These are phyloP conservation scores for Lordiphosa fenestrarum DNA, from an alignment of 2,888 invertebrate species.

Conservation along the genomic window DNA sequence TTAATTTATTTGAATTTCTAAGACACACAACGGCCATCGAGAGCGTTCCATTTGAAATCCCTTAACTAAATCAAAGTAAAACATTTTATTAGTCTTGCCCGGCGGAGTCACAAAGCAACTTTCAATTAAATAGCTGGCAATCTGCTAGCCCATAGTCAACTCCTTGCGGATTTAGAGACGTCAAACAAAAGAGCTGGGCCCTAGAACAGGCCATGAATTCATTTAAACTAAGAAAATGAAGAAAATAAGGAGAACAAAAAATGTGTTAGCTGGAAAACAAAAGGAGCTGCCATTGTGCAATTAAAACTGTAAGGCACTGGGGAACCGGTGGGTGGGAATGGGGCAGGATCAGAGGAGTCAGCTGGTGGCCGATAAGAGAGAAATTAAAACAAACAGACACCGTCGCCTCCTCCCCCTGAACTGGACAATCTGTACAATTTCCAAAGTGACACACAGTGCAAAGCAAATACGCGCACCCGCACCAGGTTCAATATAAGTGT, in stretches of 20 bases:
- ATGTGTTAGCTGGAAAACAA: constrained; percentile 63
- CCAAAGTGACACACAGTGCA: constrained; percentile 62
- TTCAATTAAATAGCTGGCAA: constrained; percentile 67
- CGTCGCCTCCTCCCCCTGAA: constrained; percentile 15
- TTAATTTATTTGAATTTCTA: too few species aligned
- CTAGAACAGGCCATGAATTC: constrained; percentile 67
- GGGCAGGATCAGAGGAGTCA: constrained; percentile 7
- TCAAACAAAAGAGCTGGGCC: constrained; percentile 59
- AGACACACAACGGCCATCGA: constrained; percentile 32
- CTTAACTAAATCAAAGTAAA: constrained; percentile 75
- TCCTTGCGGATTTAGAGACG: constrained; percentile 63
- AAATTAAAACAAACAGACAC: constrained; percentile 68
- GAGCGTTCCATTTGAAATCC: constrained; percentile 62
- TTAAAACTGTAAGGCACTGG: constrained; percentile 72
- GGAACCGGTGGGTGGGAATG: constrained; percentile 38
- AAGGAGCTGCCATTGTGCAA: constrained; percentile 70
- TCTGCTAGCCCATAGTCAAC: constrained; percentile 26
- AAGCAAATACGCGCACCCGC: constrained; percentile 32
- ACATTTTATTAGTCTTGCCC: constrained; percentile 70
- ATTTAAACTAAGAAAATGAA: constrained; percentile 58
- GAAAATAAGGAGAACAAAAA: not conserved
- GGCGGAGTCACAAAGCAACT: constrained; percentile 70
- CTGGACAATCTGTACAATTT: constrained; percentile 66
- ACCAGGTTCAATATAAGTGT: constrained; percentile 55
- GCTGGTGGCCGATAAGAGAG: constrained; percentile 71